Percentiles rank a stretch among this genome's conserved stretches.
Conservation (phyloP, 2,888 invertebrate genomes). For the Rhagophthalmus giganteus region DNA sequence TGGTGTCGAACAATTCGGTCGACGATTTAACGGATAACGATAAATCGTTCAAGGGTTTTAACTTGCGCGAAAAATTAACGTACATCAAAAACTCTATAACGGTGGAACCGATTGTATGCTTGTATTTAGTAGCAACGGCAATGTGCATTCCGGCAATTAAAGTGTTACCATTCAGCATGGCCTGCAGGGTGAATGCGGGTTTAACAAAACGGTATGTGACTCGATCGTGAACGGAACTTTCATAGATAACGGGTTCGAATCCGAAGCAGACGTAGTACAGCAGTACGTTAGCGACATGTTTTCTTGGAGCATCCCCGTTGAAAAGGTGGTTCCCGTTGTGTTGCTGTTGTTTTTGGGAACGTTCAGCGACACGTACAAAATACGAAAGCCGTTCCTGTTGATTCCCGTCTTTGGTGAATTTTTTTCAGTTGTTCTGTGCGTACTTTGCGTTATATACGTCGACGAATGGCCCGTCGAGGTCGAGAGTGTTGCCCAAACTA, state of each 20-base stretch:
- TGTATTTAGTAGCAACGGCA: conserved; percentile 4
- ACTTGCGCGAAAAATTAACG: conserved; percentile 28
- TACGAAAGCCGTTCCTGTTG: conserved; percentile 51
- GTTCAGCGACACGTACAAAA: conserved; percentile 51
- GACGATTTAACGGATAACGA: conserved; percentile 2
- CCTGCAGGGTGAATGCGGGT: conserved; percentile 59
- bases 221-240: conserved; percentile 44
- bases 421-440: conserved; percentile 56
- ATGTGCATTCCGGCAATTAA: conserved; percentile 49
- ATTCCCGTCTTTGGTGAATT: conserved; percentile 51
- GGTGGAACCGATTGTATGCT: conserved; percentile 43
- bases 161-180: conserved; percentile 61
- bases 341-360: conserved; percentile 52
- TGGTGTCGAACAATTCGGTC: not conserved
- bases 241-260: conserved; percentile 2
- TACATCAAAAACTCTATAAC: conserved; percentile 45
- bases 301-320: conserved; percentile 47
- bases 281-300: conserved; percentile 55
- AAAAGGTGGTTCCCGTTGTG: conserved; percentile 47
- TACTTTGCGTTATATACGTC: conserved; percentile 60
- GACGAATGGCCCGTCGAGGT: conserved; percentile 58
- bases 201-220: conserved; percentile 58
- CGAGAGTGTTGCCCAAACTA: conserved; percentile 59
- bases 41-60: conserved; percentile 29
- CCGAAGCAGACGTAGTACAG: conserved; percentile 45